Percentiles rank a stretch among this genome's conserved stretches.
These are phyloP conservation scores for Gonioctena quinquepunctata DNA, from an alignment of 1,140 invertebrate genomes.

Conservation along the genomic window DNA sequence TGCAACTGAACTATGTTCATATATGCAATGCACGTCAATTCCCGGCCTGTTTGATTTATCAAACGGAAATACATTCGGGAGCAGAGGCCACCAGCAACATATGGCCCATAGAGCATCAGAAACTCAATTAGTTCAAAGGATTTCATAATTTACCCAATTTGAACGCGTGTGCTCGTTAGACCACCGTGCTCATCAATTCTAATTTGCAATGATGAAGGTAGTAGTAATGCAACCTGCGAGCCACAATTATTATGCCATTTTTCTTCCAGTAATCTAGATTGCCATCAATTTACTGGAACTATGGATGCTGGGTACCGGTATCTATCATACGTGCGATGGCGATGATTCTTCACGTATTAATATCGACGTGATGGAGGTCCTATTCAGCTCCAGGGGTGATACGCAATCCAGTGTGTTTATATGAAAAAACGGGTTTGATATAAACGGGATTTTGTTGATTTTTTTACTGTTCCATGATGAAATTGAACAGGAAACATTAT, in stretches of 20 bases:
- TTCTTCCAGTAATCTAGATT: background rate
- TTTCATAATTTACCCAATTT: slow-evolving; percentile 16
- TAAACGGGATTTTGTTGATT: too few species aligned
- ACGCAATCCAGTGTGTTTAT: too few species aligned
- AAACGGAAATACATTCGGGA: background rate
- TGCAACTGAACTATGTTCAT: too few species aligned
- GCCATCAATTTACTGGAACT: background rate
- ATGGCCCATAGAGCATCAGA: slow-evolving; percentile 9
- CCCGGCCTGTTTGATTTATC: background rate
- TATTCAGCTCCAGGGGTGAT: too few species aligned
- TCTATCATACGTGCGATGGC: background rate
- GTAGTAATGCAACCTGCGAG: background rate
- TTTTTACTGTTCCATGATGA: too few species aligned
- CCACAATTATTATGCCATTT: slow-evolving; percentile 1
- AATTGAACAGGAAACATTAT: too few species aligned
- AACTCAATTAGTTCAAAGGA: slow-evolving; percentile 16
- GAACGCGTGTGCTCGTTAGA: background rate
- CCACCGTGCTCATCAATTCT: background rate
- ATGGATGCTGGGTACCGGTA: background rate
- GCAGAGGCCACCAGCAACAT: background rate
- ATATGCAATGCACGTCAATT: too few species aligned
- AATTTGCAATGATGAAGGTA: background rate
- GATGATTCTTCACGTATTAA: too few species aligned
- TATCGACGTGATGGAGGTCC: too few species aligned
- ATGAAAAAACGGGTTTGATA: too few species aligned